These are phyloP conservation scores for Scomber colias DNA, from an alignment of 2,113 vertebrate species.

Conservation along the genomic window DNA sequence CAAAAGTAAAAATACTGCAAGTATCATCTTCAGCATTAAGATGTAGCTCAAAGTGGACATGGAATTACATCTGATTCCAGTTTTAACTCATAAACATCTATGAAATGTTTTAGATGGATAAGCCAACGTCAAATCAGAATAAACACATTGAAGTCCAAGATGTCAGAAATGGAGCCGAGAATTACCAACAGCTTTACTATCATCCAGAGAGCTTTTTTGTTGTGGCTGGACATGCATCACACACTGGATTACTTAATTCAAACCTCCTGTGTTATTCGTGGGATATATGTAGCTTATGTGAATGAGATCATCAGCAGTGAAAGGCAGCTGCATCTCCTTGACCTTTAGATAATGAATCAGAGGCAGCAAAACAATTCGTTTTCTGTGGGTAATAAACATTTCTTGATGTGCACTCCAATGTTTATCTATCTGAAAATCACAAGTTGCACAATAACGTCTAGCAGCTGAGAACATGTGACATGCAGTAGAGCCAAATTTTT, in stretches of 20 bases:
- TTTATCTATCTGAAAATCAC: constrained; percentile 16
- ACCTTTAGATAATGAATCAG: constrained; percentile 34
- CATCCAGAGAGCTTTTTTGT: constrained; percentile 19
- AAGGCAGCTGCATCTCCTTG: constrained; percentile 38
- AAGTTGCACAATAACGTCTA: constrained; percentile 6
- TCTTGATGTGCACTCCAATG: background rate
- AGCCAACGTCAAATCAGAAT: constrained; percentile 14
- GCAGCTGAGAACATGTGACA: constrained; percentile 38
- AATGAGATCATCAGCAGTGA: constrained; percentile 64
- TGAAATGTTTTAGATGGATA: background rate
- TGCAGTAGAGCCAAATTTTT: constrained; percentile 9
- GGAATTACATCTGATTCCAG: background rate
- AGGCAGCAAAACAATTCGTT: background rate
- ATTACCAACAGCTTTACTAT: constrained; percentile 4
- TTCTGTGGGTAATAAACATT: background rate
- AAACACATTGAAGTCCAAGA: constrained; percentile 12
- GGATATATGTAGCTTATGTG: constrained; percentile 28
- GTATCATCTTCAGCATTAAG: background rate
- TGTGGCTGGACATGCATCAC: constrained; percentile 61
- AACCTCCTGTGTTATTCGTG: constrained; percentile 67
- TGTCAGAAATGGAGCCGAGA: background rate
- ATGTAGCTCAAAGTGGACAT: background rate
- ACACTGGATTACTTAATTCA: constrained; percentile 61
- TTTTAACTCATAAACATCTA: constrained; percentile 17
- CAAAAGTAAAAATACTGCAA: constrained; percentile 2